A percentile compares a stretch with the other conserved stretches of the same genome.
phyloP scores from a whole-genome alignment of 2,113 vertebrate genomes.

The Cairina moschata region DNA sequence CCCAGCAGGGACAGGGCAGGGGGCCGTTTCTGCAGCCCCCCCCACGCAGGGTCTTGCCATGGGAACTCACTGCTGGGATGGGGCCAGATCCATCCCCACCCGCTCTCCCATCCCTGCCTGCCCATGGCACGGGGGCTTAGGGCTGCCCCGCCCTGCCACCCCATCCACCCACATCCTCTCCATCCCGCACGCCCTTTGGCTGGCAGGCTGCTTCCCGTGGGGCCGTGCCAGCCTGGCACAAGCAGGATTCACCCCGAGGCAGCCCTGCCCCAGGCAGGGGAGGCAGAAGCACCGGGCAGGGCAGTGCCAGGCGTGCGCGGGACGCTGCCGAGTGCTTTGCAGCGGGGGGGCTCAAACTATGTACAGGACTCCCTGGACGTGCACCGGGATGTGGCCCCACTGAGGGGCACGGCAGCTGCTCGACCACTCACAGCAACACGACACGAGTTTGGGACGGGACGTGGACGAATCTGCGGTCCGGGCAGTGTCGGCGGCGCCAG shows the following conservation, averaged over 20 bases:
- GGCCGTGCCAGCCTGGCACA: not conserved
- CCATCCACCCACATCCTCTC: not conserved
- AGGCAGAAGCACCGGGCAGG: conserved; percentile 8
- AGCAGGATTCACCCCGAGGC: not conserved
- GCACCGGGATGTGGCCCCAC: conserved; percentile 13
- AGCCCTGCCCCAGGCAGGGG: not conserved
- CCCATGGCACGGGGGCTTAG: not conserved
- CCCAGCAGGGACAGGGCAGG: not conserved
- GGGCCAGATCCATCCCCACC: accelerated
- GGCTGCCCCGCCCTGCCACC: not conserved
- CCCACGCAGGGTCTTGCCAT: accelerated
- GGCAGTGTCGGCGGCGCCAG: not conserved
- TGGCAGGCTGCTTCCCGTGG: not conserved
- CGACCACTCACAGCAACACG: conserved; percentile 60
- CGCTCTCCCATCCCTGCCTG: not conserved
- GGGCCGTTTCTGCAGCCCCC: not conserved
- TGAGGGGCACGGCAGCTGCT: conserved; percentile 29
- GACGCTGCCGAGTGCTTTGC: conserved; percentile 41
- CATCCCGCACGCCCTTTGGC: not conserved
- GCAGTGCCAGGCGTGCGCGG: not conserved
- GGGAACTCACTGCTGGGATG: not conserved
- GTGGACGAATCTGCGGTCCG: not conserved
- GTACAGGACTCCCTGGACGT: conserved; percentile 41
- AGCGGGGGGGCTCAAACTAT: not conserved
- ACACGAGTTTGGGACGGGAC: conserved; percentile 31